Evolutionary conservation across 1,140 invertebrate genomes (phyloP).

Genomic region (Pantala flavescens): DNA sequence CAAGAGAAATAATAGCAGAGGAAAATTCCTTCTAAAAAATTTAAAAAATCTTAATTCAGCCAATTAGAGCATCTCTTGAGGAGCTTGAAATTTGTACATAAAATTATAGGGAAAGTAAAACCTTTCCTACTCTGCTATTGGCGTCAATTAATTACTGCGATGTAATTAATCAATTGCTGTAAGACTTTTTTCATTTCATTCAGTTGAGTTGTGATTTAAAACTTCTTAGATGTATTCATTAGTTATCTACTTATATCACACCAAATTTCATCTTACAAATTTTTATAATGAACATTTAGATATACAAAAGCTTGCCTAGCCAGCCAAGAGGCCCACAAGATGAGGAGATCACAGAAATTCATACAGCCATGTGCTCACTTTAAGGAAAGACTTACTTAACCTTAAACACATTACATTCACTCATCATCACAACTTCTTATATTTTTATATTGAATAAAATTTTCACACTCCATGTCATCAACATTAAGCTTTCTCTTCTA

Average conservation of each 20-base stretch:
- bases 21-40: background rate
- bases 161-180: background rate
- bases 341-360: background rate
- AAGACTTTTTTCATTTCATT: background rate
- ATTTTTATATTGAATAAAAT: background rate
- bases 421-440: background rate
- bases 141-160: background rate
- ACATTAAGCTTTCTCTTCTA: too few species aligned
- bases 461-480: background rate
- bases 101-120: slow-evolving; percentile 6
- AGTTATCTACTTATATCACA: background rate
- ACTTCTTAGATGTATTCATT: background rate
- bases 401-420: background rate
- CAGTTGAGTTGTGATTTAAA: background rate
- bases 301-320: background rate
- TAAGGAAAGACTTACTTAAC: background rate
- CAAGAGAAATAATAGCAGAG: background rate
- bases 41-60: background rate
- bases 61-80: background rate
- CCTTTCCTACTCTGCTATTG: slow-evolving; percentile 5
- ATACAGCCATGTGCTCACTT: slow-evolving; percentile 8
- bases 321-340: slow-evolving; percentile 2
- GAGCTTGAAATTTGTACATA: background rate
- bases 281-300: background rate
- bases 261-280: background rate